Conservation (phyloP, 2,888 invertebrate genomes). For the Schizotus pectinicornis region DNA sequence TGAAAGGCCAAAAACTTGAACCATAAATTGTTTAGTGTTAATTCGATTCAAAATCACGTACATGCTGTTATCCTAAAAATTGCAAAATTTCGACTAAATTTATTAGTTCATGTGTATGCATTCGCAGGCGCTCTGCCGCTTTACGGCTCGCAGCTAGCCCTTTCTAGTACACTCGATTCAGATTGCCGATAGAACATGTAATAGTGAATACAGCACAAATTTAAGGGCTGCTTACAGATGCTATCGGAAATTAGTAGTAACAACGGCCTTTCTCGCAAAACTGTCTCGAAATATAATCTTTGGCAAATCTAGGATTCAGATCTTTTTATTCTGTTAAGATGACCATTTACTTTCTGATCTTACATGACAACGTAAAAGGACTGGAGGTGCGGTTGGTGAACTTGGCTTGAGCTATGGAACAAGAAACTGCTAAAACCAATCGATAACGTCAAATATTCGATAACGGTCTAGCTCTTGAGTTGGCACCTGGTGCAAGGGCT, state of each 20-base stretch:
- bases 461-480: no score
- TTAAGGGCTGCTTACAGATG: constrained; percentile 21
- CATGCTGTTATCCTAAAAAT: constrained; percentile 1
- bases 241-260: constrained; percentile 21
- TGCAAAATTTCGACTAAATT: constrained; percentile 15
- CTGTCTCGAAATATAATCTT: background rate
- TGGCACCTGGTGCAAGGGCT: no score
- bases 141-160: constrained; percentile 22
- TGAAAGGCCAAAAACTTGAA: no score
- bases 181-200: constrained; percentile 34
- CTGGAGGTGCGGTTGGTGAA: no score
- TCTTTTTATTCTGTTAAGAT: no score
- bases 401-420: no score
- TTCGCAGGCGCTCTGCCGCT: constrained; percentile 18
- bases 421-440: no score
- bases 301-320: no score
- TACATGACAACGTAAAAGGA: no score
- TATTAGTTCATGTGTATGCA: constrained; percentile 27
- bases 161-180: constrained; percentile 26
- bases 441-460: no score
- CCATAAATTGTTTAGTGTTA: background rate
- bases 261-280: background rate
- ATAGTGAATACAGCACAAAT: constrained; percentile 19
- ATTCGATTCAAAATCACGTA: constrained; percentile 3
- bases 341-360: no score